Evolutionary conservation across 2,888 invertebrate genomes (phyloP).

Genomic region (Drosophila atripex): DNA sequence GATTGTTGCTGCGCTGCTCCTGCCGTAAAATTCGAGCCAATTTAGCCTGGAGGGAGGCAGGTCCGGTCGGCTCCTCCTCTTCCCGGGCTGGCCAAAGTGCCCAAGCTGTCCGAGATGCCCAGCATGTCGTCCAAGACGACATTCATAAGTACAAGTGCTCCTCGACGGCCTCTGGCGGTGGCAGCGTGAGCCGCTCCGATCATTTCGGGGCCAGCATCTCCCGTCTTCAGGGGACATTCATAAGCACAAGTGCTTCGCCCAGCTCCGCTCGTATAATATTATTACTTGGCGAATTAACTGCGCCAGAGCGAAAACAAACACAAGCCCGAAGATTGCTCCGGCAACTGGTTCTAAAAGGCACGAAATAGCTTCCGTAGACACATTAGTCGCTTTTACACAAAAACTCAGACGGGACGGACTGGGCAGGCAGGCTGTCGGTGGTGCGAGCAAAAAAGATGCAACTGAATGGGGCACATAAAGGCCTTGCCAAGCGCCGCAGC

Average conservation of each 20-base stretch:
- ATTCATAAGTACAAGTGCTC: constrained; percentile 74
- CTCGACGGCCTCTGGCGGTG: constrained; percentile 16
- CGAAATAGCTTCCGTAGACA: constrained; percentile 81
- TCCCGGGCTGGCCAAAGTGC: constrained; percentile 49
- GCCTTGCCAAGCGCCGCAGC: constrained; percentile 69
- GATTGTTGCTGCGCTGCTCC: constrained; percentile 58
- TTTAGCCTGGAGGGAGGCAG: constrained; percentile 69
- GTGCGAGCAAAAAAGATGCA: constrained; percentile 54
- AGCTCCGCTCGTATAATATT: constrained; percentile 65
- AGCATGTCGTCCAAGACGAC: constrained; percentile 52
- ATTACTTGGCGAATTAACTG: constrained; percentile 81
- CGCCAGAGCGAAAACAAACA: constrained; percentile 53
- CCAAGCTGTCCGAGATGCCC: constrained; percentile 11
- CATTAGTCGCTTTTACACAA: constrained; percentile 81
- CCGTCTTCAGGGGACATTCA: constrained; percentile 35
- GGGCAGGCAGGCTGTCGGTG: constrained; percentile 7
- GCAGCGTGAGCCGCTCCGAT: constrained; percentile 25
- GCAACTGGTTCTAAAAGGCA: constrained; percentile 74
- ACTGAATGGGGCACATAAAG: constrained; percentile 76
- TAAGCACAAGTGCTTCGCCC: constrained; percentile 43
- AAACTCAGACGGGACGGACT: constrained; percentile 49
- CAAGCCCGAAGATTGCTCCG: constrained; percentile 51
- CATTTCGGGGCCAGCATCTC: background rate
- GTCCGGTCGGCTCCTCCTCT: constrained; percentile 67
- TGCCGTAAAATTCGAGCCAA: constrained; percentile 77